These are phyloP conservation scores for Caradrina kadenii DNA, from an alignment of 2,888 invertebrate genomes.

Conservation along the genomic window DNA sequence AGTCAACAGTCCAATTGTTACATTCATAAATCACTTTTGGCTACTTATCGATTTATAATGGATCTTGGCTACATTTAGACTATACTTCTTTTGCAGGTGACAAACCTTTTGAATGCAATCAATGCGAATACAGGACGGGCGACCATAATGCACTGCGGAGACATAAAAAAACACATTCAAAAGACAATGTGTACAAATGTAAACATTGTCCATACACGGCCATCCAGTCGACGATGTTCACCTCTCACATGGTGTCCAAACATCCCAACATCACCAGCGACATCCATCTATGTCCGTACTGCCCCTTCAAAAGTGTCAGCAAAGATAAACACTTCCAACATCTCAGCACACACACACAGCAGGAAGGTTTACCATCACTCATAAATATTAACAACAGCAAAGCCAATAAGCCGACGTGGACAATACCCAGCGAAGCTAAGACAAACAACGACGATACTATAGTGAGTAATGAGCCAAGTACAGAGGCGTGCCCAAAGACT, in stretches of 20 bases:
- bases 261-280: conserved; percentile 93
- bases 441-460: conserved; percentile 67
- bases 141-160: conserved; percentile 96
- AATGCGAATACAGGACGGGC: conserved; percentile 93
- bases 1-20: neutral
- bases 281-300: conserved; percentile 91
- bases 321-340: conserved; percentile 91
- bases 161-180: conserved; percentile 94
- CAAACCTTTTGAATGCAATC: conserved; percentile 94
- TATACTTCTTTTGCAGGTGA: conserved; percentile 88
- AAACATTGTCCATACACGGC: conserved; percentile 94
- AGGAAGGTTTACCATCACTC: conserved; percentile 82
- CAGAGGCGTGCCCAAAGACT: conserved; percentile 72
- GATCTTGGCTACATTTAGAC: neutral
- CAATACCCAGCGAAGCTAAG: conserved; percentile 81
- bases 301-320: conserved; percentile 92
- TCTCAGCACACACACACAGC: conserved; percentile 87
- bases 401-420: conserved; percentile 82
- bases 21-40: no score
- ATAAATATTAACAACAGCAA: conserved; percentile 80
- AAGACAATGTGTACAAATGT: conserved; percentile 94
- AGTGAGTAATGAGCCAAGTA: conserved; percentile 68
- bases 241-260: conserved; percentile 94
- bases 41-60: neutral
- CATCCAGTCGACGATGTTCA: conserved; percentile 95